These are phyloP conservation scores for Crotalus helleri DNA, from an alignment of 2,113 vertebrate species.

Conservation along the genomic window DNA sequence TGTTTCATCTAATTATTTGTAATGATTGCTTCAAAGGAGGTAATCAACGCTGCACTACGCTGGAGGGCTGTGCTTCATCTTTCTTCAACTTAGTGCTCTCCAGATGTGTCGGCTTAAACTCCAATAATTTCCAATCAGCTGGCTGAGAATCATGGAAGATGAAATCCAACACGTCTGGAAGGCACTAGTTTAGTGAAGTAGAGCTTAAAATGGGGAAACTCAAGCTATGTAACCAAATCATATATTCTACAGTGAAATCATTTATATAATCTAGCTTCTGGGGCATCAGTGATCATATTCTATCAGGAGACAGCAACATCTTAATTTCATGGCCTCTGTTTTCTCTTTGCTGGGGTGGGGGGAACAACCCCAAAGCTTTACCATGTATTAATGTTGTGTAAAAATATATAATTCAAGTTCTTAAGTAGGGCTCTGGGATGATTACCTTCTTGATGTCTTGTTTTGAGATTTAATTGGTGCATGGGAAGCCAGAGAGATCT, in stretches of 20 bases:
- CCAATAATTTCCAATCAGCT: background rate
- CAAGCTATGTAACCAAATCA: background rate
- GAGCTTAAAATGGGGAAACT: background rate
- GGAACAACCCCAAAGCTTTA: background rate
- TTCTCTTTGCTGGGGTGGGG: background rate
- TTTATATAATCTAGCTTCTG: background rate
- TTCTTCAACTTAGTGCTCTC: background rate
- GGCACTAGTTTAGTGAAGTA: background rate
- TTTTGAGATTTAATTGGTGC: background rate
- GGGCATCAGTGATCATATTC: background rate
- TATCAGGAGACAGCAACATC: background rate
- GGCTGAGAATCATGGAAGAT: background rate
- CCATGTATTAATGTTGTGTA: background rate
- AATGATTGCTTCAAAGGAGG: background rate
- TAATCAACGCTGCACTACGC: background rate
- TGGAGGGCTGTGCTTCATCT: background rate
- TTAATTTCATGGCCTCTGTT: background rate
- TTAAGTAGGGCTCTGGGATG: background rate
- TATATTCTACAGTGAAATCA: background rate
- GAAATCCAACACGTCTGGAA: background rate
- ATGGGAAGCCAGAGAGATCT: background rate
- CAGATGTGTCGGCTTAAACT: background rate
- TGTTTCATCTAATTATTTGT: slow-evolving; percentile 3
- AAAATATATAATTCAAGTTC: background rate
- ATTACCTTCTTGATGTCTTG: background rate